Evolutionary conservation across 1,140 invertebrate species (phyloP), one percentile per base, ranked within the genome.

Genomic region (Zaprionus ornatus): DNA sequence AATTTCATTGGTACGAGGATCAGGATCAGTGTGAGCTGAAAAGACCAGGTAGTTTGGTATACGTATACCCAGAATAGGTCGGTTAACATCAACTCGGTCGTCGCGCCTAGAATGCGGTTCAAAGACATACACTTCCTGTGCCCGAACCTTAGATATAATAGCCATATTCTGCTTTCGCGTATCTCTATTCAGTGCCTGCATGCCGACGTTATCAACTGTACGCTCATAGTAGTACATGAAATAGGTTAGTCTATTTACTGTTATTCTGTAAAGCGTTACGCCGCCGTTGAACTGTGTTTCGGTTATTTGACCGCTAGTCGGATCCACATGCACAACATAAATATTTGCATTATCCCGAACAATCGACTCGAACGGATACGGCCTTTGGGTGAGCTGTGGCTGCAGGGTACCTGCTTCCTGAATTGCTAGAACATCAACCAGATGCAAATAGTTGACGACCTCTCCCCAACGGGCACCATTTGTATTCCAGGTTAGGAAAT

Each of bases 191-290:
- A 27, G 25, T 6, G 25, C 25, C 7, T 27, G 25, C 25, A 27
- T 27, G 1, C 2, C 13, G 4, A 4, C 0, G 3, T 10, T 0
- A 27, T 54, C 52, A 4, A 27, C 23, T 15, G 15, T 21, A n/a
- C 23, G 52, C 13, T 54, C 23, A n/a, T 27, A 54, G 27, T 27
- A 54, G 25, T 54, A 54, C 52, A 54, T 27, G n/a, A 15, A 54
- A 15, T 5, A 54, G 13, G 4, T 21, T 27, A 1, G 7, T 4
- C 13, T 6, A 2, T 13, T 2, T 29, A 12, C 4, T 15, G 0
- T 4, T 27, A 54, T n/a, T 13, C 4, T 27, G 15, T 54, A 25
- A 15, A 3, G 23, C 12, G 21, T 54, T 6, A 54, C 52, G 23
- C 52, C 52, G 23, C 23, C 21, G 4, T 10, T 15, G 7, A 12